These are phyloP conservation scores for Petrocephalus schoutedeni DNA, from an alignment of 2,797 vertebrate species.

Conservation along the genomic window DNA sequence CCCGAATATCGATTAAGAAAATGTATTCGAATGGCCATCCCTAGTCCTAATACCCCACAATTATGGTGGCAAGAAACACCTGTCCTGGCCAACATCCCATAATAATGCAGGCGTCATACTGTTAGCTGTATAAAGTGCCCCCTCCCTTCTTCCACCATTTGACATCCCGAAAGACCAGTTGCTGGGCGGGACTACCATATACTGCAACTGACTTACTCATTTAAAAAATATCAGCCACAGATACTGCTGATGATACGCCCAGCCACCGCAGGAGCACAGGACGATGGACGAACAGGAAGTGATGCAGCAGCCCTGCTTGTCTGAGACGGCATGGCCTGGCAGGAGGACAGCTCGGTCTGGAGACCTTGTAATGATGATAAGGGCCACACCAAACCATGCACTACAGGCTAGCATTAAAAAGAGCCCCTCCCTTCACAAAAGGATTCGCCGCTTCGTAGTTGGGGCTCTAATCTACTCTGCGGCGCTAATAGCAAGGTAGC, in stretches of 20 bases:
- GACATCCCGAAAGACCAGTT: background rate
- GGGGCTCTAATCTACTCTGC: conserved; percentile 6
- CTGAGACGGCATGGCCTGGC: background rate
- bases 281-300: background rate
- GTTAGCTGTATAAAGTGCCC: background rate
- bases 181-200: background rate
- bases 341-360: background rate
- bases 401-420: conserved; percentile 4
- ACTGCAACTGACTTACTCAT: background rate
- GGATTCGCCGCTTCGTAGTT: background rate
- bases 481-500: background rate
- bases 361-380: background rate
- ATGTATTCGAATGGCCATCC: no score
- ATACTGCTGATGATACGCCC: background rate
- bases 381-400: conserved; percentile 1
- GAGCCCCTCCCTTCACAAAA: background rate
- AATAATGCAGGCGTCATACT: background rate
- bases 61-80: background rate
- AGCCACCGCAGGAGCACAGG: background rate
- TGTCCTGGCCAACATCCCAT: background rate
- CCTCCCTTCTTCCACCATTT: background rate
- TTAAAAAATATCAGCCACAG: background rate
- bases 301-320: background rate
- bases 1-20: no score
- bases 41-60: background rate